Conservation (phyloP, 2,113 vertebrate genomes). For the Pangasianodon gigas region DNA sequence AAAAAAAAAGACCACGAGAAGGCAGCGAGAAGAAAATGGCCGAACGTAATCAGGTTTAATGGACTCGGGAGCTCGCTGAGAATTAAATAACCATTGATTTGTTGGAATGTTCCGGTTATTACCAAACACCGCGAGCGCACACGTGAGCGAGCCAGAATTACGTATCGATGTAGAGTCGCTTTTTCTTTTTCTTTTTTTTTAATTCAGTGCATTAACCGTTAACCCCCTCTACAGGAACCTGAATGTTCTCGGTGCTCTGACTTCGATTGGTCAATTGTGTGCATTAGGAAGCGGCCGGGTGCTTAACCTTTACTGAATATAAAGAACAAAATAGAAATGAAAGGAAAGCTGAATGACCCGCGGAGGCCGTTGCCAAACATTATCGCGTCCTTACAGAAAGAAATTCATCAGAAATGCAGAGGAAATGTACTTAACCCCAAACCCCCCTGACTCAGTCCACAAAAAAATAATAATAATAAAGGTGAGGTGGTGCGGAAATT, state of each 20-base stretch:
- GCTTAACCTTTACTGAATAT: constrained; percentile 38
- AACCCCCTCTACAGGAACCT: constrained; percentile 50
- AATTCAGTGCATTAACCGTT: constrained; percentile 67
- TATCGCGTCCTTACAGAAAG: constrained; percentile 40
- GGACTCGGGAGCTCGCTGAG: constrained; percentile 90
- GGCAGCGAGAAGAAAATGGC: constrained; percentile 86
- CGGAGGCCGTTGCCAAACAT: constrained; percentile 20
- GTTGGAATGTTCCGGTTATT: constrained; percentile 91
- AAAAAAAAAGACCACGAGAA: constrained; percentile 84
- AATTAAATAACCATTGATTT: constrained; percentile 97
- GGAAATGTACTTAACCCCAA: constrained; percentile 36
- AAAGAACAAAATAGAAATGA: neutral
- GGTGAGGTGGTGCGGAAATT: constrained; percentile 53
- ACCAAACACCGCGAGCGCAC: constrained; percentile 86
- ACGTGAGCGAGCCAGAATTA: constrained; percentile 77
- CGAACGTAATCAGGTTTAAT: constrained; percentile 96
- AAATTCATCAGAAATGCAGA: constrained; percentile 46
- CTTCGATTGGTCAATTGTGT: constrained; percentile 51
- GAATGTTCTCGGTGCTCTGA: constrained; percentile 48
- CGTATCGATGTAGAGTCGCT: constrained; percentile 77
- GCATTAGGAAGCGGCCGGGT: constrained; percentile 42
- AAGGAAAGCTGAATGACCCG: constrained; percentile 5
- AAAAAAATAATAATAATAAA: constrained; percentile 27
- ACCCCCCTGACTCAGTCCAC: neutral
- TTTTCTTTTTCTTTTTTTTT: constrained; percentile 74